Evolutionary conservation across 2,113 vertebrate species (phyloP).

Genomic region (Coturnix japonica): DNA sequence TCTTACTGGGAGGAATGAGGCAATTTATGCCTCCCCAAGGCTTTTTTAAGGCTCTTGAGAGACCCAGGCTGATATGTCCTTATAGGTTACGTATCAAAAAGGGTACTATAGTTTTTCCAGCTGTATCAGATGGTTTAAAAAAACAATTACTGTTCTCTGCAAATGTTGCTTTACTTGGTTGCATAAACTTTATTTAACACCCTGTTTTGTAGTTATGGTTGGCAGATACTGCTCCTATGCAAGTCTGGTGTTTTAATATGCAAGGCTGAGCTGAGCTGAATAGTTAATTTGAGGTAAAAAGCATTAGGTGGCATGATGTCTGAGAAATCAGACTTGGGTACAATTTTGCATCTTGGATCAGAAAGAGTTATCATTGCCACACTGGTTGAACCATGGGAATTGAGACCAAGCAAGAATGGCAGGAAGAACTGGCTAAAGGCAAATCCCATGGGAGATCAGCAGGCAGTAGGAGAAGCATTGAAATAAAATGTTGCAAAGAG

Average conservation of each 20-base stretch:
- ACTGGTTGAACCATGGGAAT: not conserved
- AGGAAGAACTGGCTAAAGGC: not conserved
- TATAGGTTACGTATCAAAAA: not conserved
- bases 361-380: not conserved
- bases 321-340: not conserved
- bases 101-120: not conserved
- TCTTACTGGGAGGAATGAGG: fast-evolving
- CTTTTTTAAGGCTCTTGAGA: not conserved
- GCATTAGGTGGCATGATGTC: fast-evolving
- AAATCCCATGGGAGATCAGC: not conserved
- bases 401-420: not conserved
- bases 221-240: not conserved
- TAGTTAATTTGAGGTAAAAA: not conserved
- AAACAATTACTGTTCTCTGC: not conserved
- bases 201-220: not conserved
- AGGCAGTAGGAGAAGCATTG: not conserved
- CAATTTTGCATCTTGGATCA: not conserved
- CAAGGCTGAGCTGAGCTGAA: not conserved
- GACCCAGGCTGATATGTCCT: not conserved
- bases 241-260: not conserved
- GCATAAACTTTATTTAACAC: not conserved
- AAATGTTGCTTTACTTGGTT: not conserved
- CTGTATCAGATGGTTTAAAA: not conserved
- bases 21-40: not conserved
- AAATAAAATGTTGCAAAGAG: not conserved